Base-by-base conservation (phyloP, 2,797 vertebrate genomes). In the Lates japonicus region DNA sequence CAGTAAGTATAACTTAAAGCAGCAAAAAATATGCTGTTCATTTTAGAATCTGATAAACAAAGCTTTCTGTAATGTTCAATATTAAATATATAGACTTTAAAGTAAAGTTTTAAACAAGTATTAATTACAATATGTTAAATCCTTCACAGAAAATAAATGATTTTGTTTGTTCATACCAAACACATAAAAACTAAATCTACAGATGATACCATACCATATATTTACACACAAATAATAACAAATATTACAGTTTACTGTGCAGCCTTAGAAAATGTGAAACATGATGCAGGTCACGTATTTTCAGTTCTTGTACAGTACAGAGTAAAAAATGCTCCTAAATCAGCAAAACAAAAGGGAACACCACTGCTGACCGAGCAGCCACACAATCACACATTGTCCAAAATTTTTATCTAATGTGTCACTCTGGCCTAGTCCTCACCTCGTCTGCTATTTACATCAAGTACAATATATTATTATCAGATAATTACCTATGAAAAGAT, bases 331-430 rank as follows among this genome's bases (percentile, higher is more conserved):
- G 9, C 13, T 75, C 76, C 67, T 72, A 64, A 4, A 63, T 84
- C 64, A 82, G 73, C 61, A 31, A 65, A 85, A 84, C 16, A 10
- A 70, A 57, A 63, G 37, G 66, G 57, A 69, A 61, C 67, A 54
- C 12, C 41, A 6, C 33, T 76, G 80, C 82, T 76, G 76, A 84
- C 68, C 37, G 61, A 79, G 72, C 84, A 55, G 62, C 22, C 12
- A 19, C 10, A 3, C 37, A 49, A 39, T 67, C 42, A 74, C 67
- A 75, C 39, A 66, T 9, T 42, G 74, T 75, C 63, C 42, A 35
- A 39, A 51, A 10, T 49, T 17, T 54, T 49, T 57, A 74, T 70
- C 46, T 16, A 54, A 71, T 49, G 41, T 67, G 54, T 76, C 85
- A 48, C 48, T 85, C 49, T 20, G 66, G 54, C 57, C 66, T 6